phyloP scores from a whole-genome alignment of 2,797 vertebrate genomes.

The Sebastes hopkinsi region DNA sequence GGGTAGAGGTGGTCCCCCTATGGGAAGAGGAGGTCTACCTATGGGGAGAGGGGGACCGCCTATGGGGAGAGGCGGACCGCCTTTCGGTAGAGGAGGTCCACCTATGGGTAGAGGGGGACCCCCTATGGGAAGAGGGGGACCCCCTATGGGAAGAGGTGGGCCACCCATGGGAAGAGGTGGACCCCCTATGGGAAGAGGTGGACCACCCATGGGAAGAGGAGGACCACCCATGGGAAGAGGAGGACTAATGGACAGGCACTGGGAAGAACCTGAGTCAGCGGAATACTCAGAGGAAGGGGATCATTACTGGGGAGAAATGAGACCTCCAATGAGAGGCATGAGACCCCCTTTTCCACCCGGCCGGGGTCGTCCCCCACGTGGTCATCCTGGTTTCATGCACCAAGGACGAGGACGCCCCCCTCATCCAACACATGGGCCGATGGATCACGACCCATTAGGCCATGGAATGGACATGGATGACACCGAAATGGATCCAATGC shows the following conservation, averaged over 20 bases:
- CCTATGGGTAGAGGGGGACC: conserved; percentile 23
- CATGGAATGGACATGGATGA: conserved; percentile 72
- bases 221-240: conserved; percentile 56
- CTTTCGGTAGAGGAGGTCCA: background rate
- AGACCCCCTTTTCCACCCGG: conserved; percentile 81
- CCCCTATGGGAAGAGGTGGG: conserved; percentile 44
- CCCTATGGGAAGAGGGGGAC: background rate
- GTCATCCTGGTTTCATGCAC: conserved; percentile 83
- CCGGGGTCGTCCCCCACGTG: conserved; percentile 76
- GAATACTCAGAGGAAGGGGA: conserved; percentile 88
- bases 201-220: conserved; percentile 46
- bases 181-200: conserved; percentile 49
- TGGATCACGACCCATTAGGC: conserved; percentile 67
- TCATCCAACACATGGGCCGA: conserved; percentile 79
- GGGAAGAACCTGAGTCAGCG: conserved; percentile 85
- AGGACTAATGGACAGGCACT: conserved; percentile 80
- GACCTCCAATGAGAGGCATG: conserved; percentile 81
- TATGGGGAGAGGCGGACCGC: conserved; percentile 33
- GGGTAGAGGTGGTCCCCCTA: background rate
- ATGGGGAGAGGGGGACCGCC: conserved; percentile 36
- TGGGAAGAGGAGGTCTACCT: conserved; percentile 33
- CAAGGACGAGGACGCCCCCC: conserved; percentile 80
- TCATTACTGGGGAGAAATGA: conserved; percentile 86
- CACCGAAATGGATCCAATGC: conserved; percentile 60
- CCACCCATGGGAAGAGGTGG: conserved; percentile 76